Conservation (phyloP, 2,888 invertebrate species). For the Pycnomerus fuliginosus region DNA sequence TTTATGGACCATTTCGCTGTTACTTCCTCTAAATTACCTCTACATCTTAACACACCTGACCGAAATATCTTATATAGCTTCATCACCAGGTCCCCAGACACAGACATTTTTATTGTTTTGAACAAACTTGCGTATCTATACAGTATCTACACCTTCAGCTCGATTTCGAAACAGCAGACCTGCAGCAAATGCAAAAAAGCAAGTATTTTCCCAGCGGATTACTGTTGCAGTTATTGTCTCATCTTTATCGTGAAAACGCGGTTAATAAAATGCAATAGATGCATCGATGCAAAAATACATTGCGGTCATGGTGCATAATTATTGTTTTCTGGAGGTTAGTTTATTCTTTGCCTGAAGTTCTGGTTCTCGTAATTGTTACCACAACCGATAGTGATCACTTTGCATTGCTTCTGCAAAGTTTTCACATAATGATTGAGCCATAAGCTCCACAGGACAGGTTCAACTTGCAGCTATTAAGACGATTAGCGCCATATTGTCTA, state of each 20-base stretch:
- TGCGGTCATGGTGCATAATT: conserved; percentile 5
- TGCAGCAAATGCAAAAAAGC: no score
- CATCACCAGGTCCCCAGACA: no score
- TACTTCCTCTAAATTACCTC: conserved; percentile 25
- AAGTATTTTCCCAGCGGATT: no score
- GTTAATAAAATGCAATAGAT: conserved; percentile 8
- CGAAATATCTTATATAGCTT: conserved; percentile 19
- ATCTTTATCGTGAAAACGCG: conserved; percentile 6
- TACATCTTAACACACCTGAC: conserved; percentile 25
- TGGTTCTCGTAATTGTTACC: conserved; percentile 8
- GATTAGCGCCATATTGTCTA: conserved; percentile 31
- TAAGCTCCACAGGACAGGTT: conserved; percentile 5
- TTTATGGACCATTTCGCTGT: conserved; percentile 26
- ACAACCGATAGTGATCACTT: conserved; percentile 7
- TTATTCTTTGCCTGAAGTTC: conserved; percentile 2
- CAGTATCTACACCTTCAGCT: no score
- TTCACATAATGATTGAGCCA: conserved; percentile 17
- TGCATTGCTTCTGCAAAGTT: conserved; percentile 8
- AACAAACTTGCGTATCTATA: no score
- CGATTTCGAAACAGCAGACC: no score
- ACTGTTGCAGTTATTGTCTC: no score
- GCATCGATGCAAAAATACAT: conserved; percentile 7
- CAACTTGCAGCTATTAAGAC: conserved; percentile 22
- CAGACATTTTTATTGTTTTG: no score
- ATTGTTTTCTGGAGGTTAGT: neutral